Base-by-base conservation (phyloP, 2,113 vertebrate species). In the Ahaetulla prasina region DNA sequence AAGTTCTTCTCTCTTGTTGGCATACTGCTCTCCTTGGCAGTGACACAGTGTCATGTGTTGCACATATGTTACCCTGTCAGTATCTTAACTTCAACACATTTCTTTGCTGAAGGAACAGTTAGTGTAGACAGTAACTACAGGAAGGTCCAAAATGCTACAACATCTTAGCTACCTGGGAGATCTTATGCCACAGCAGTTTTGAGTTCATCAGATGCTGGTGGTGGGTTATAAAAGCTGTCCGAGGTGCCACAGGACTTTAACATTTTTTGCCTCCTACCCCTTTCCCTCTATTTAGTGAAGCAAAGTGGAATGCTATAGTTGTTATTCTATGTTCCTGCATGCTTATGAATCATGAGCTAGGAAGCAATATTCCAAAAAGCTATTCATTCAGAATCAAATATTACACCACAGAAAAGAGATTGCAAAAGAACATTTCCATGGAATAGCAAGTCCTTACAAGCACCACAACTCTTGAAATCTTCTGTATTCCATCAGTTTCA, bases 241-340 rank as follows among this genome's bases (percentile, higher is more conserved):
- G 85, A 85, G 30, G 4, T 85, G 53, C 43, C 50, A 60, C 10
- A 49, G 90, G 92, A 92, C 53, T 23, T 91, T 3, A 18, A 50
- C 27, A 53, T 6, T 43, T 85, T 30, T 25, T 49, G 89, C 43
- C 90, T 39, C 57, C 91, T 84, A 60, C 23, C 89, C 93, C 92
- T 92, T 95, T 95, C 92, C n/a, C 55, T 84, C 63, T 57, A 23
- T 80, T 85, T 88, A 89, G 45, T 35, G 87, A 89, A 43, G 57
- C 22, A 25, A 27, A 63, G 80, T 14, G 12, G 68, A 50, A 86
- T 8, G 49, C 54, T 16, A 39, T 60, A n/a, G 39, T 11, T 89
- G 74, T 14, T 39, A 27, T 43, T 89, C 39, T 39, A n/a, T 8
- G 39, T 9, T 12, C 47, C n/a, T 35, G 27, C 60, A 52, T 68